phyloP scores from a whole-genome alignment of 1,140 invertebrate species.

The Coelopa frigida region DNA sequence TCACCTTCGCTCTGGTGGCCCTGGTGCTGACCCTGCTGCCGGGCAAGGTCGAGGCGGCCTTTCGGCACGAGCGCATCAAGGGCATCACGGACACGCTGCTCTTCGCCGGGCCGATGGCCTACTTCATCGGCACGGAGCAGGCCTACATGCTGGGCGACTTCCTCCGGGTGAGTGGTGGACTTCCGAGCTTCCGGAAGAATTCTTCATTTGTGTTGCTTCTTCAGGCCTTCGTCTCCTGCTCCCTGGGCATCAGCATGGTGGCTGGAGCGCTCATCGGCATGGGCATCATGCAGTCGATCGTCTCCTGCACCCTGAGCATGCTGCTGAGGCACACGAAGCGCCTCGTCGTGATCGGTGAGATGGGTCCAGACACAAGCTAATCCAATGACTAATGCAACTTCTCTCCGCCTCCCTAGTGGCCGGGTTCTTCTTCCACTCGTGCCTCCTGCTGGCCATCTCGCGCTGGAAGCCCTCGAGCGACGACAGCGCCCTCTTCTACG shows the following conservation, averaged over 20 bases:
- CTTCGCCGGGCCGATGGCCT: slow-evolving; percentile 54
- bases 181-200: not conserved
- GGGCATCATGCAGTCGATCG: slow-evolving; percentile 56
- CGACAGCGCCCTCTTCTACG: slow-evolving; percentile 61
- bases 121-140: slow-evolving; percentile 62
- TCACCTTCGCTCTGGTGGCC: slow-evolving; percentile 49
- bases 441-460: slow-evolving; percentile 55
- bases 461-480: slow-evolving; percentile 61
- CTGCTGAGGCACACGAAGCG: slow-evolving; percentile 55
- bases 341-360: slow-evolving; percentile 54
- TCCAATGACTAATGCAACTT: not conserved
- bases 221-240: slow-evolving; percentile 47
- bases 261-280: slow-evolving; percentile 55
- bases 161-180: slow-evolving; percentile 47
- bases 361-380: not conserved
- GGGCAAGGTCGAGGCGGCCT: slow-evolving; percentile 32
- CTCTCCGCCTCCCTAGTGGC: slow-evolving; percentile 47
- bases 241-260: slow-evolving; percentile 53
- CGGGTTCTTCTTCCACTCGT: slow-evolving; percentile 59
- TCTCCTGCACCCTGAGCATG: slow-evolving; percentile 60
- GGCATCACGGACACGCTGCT: slow-evolving; percentile 47
- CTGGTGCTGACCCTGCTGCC: slow-evolving; percentile 48
- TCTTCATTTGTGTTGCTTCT: slow-evolving; percentile 9
- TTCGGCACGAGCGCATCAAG: slow-evolving; percentile 30
- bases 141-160: slow-evolving; percentile 62